Conservation (phyloP, 2,888 invertebrate genomes). For the Mechanitis mazaeus region DNA sequence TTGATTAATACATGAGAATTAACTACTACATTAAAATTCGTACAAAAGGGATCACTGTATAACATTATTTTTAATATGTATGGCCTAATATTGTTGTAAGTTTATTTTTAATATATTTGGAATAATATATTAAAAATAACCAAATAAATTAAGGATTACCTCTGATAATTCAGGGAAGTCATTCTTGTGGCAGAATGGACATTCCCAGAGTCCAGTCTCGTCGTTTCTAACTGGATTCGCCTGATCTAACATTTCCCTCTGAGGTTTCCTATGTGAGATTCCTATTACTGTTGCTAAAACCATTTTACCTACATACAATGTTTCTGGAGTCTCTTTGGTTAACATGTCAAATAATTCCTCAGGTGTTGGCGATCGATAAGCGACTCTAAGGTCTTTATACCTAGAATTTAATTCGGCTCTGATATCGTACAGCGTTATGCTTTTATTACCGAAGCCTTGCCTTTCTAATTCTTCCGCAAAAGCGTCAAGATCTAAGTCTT, state of each 20-base stretch:
- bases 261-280: slow-evolving; percentile 91
- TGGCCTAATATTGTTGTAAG: too few relatives aligned
- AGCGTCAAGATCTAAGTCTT: slow-evolving; percentile 97
- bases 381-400: slow-evolving; percentile 91
- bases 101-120: too few relatives aligned
- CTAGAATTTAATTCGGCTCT: slow-evolving; percentile 95
- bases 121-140: too few relatives aligned
- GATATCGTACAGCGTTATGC: slow-evolving; percentile 97
- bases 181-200: slow-evolving; percentile 97
- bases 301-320: slow-evolving; percentile 93
- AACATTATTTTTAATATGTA: too few relatives aligned
- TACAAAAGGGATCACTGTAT: background rate
- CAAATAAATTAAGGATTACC: slow-evolving; percentile 40
- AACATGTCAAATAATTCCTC: slow-evolving; percentile 96
- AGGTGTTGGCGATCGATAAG: slow-evolving; percentile 85
- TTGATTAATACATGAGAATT: background rate
- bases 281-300: slow-evolving; percentile 88
- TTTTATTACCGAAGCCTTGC: slow-evolving; percentile 92
- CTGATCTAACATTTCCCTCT: slow-evolving; percentile 94
- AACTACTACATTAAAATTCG: background rate
- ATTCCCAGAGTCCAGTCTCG: slow-evolving; percentile 96
- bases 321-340: slow-evolving; percentile 96
- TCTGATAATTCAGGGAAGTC: slow-evolving; percentile 97
- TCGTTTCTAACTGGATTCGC: slow-evolving; percentile 97
- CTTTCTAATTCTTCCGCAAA: slow-evolving; percentile 98